These are phyloP conservation scores for Tiliqua scincoides DNA, from an alignment of 2,113 vertebrate genomes.

Conservation along the genomic window DNA sequence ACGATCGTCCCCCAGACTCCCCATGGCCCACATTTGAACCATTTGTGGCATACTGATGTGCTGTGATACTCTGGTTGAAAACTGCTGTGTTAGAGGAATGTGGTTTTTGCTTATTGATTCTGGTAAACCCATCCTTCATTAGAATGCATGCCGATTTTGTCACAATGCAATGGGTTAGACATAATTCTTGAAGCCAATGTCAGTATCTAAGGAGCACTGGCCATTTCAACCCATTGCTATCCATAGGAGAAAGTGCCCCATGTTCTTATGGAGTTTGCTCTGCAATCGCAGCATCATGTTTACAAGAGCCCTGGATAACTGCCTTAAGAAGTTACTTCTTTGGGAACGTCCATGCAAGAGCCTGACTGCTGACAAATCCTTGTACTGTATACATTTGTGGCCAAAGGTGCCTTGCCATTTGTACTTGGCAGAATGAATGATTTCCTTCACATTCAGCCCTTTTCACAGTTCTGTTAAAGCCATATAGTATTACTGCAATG, in stretches of 20 bases:
- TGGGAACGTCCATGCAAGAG: not conserved
- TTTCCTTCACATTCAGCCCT: not conserved
- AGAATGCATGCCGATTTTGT: not conserved
- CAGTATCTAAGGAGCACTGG: not conserved
- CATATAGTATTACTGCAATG: slow-evolving; percentile 10
- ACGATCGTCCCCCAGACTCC: too few relatives aligned
- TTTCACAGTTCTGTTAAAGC: not conserved
- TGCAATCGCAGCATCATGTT: not conserved
- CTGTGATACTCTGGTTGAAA: too few relatives aligned
- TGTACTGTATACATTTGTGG: not conserved
- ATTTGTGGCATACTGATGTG: too few relatives aligned
- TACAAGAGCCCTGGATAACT: not conserved
- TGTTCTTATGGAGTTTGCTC: not conserved
- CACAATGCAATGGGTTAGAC: not conserved
- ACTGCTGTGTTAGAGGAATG: not conserved
- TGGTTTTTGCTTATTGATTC: not conserved
- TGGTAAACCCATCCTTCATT: not conserved
- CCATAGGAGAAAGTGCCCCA: not conserved
- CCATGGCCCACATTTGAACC: too few relatives aligned
- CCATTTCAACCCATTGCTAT: not conserved
- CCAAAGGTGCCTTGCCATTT: not conserved
- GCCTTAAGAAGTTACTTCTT: too few relatives aligned
- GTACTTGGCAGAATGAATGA: not conserved
- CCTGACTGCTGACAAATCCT: not conserved
- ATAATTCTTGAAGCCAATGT: not conserved